Base-by-base conservation (phyloP, 2,113 vertebrate genomes). In the Syngnathus scovelli region DNA sequence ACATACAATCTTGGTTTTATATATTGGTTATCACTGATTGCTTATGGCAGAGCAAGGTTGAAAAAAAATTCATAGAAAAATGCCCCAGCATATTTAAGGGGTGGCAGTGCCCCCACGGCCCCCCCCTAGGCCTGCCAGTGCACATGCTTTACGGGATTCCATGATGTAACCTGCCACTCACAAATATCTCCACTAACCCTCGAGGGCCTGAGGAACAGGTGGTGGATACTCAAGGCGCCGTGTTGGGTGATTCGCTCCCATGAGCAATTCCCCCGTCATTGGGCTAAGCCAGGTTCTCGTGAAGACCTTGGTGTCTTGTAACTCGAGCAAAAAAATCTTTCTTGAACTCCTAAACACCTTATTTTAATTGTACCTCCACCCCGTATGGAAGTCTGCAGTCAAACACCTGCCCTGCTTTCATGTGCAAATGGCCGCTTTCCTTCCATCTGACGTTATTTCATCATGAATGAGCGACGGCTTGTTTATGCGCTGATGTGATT, bases 121-220 rank as follows among this genome's bases (percentile, higher is more conserved):
- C 27, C 27, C 27, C 27, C 27, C 27, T 27, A 33, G 27, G 27
- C 27, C 27, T 33, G 27, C 27, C 27, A 33, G 27, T 33, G 27
- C 27, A 33, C 9, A 39, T 9, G 39, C 6, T 39, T 9, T 1
- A 78, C 37, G 44, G 52, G 21, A 72, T 67, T 67, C 58, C 21
- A 23, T 37, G 3, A 1, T 6, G 48, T 62, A 58, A 68, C 19
- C 44, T 63, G 56, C 52, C 67, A 73, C 75, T 63, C 66, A 4
- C 69, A 21, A 38, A 58, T 68, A 61, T 61, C 49, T 61, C 59
- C 49, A 64, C 56, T 74, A 44, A 27, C 46, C 48, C 76, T 63
- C 0, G 38, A 78, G 65, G 80, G 64, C 48, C 66, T 36, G 52
- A 46, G 69, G 75, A 84, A 66, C 75, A 73, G 80, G 78, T 85